Percentiles rank a stretch among this genome's conserved stretches.
phyloP scores from a whole-genome alignment of 2,797 vertebrate genomes.

The Coracias cyanogaster region DNA sequence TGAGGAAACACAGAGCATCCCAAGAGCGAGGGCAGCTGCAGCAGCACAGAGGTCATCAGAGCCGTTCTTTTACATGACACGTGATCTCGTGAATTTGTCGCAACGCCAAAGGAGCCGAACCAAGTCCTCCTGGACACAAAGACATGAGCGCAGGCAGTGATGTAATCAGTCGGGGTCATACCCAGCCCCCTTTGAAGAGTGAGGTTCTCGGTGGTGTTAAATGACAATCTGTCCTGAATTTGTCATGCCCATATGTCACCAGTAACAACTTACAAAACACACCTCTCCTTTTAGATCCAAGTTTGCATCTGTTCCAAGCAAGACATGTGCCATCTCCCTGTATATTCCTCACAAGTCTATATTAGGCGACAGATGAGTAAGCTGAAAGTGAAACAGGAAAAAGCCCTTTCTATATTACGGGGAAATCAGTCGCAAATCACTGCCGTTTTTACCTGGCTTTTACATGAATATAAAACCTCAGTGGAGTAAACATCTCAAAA shows the following conservation, averaged over 20 bases:
- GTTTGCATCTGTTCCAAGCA: conserved; percentile 60
- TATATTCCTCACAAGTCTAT: conserved; percentile 32
- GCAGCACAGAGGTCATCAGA: neutral
- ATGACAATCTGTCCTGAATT: conserved; percentile 65
- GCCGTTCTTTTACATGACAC: neutral
- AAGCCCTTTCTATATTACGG: neutral
- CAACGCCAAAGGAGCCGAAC: neutral
- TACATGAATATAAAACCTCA: neutral
- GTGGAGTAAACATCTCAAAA: neutral
- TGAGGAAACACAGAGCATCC: neutral
- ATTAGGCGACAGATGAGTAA: conserved; percentile 4
- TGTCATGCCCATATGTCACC: conserved; percentile 61
- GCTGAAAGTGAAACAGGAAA: neutral
- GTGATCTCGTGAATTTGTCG: neutral
- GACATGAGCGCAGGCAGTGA: neutral
- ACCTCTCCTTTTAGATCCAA: conserved; percentile 63
- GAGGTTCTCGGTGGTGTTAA: conserved; percentile 43
- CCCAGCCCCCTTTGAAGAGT: conserved; percentile 19
- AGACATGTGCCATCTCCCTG: conserved; percentile 20
- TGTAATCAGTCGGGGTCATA: neutral
- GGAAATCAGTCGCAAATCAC: neutral
- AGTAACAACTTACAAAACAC: conserved; percentile 58
- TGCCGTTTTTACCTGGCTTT: neutral
- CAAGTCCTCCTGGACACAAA: neutral
- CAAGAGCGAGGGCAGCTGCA: neutral